Evolutionary conservation across 2,888 invertebrate genomes (phyloP), one percentile per base, ranked within the genome.

Genomic region (Caenorhabditis panamensis): DNA sequence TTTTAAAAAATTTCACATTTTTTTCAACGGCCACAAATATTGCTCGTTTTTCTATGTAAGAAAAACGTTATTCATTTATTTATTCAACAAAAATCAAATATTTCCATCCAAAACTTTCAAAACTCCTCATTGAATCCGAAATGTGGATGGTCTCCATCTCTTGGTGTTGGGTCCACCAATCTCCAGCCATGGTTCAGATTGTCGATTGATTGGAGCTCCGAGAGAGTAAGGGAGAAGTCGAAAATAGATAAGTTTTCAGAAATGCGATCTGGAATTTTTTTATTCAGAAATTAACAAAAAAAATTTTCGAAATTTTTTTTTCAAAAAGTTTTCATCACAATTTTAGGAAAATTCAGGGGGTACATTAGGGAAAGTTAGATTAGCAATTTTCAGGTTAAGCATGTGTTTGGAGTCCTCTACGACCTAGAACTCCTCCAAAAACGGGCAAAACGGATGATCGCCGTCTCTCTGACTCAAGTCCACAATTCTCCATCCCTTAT

Each of bases 221-320:
- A 86, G 0, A 85, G 82, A 8, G 87, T 83, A 22, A 92, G 79
- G 3, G 67, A 16, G 84, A 92, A 92, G 22, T 89, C 87, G 82
- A 91, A 91, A 24, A 92, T 84, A 61, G 91, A 87, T 4, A 90
- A 84, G 79, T 92, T 92, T 64, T 92, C 91, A 24, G 63, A 20
- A 36, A 86, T 81, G n/a, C 84, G 59, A 11, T 80, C 82, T 82
- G 68, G 13, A 83, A 69, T 37, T 64, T 44, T 11, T 61, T 31
- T 56, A n/a, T 26, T 31, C 56, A 56, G 3, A 31, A 59, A 18
- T 36, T 20, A 37, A 56, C 31, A 63, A 31, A 31, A 31, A 31
- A 6, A 31, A 31, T 6, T 41, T 41, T 13, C 6, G 2, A 41
- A 41, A 13, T 41, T 61, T 41, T 11, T 8, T n/a, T 22, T 44